A percentile compares a stretch with the other conserved stretches of the same genome.
These are phyloP conservation scores for Tuta absoluta DNA, from an alignment of 2,888 invertebrate genomes.

Conservation along the genomic window DNA sequence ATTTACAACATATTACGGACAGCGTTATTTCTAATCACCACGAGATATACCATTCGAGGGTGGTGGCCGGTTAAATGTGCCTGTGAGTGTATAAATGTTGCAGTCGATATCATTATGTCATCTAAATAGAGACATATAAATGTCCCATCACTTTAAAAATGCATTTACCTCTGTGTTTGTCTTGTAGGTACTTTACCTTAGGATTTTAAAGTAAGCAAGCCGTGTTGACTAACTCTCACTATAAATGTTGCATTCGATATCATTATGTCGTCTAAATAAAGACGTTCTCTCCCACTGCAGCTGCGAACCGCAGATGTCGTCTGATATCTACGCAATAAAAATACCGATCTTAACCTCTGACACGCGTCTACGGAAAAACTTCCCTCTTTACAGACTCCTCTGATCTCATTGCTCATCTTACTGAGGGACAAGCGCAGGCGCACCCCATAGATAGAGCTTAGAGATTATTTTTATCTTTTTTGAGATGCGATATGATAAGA, in stretches of 20 bases:
- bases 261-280: conserved; percentile 2
- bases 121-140: no score
- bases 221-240: no score
- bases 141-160: no score
- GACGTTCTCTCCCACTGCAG: conserved; percentile 1
- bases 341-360: conserved; percentile 30
- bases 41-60: no score
- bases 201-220: no score
- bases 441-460: background rate
- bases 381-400: conserved; percentile 2
- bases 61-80: no score
- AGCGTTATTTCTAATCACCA: no score
- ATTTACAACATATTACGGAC: no score
- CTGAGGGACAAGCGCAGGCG: background rate
- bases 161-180: no score
- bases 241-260: background rate
- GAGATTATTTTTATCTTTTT: background rate
- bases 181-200: no score
- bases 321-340: conserved; percentile 15
- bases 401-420: conserved; percentile 3
- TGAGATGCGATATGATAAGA: background rate
- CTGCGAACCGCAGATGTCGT: conserved; percentile 9
- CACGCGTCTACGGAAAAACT: conserved; percentile 44
- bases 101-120: no score
- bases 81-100: no score